Percentiles rank a stretch among this genome's conserved stretches.
Evolutionary conservation across 1,140 invertebrate species (phyloP).

Genomic region (Cataglyphis hispanica): DNA sequence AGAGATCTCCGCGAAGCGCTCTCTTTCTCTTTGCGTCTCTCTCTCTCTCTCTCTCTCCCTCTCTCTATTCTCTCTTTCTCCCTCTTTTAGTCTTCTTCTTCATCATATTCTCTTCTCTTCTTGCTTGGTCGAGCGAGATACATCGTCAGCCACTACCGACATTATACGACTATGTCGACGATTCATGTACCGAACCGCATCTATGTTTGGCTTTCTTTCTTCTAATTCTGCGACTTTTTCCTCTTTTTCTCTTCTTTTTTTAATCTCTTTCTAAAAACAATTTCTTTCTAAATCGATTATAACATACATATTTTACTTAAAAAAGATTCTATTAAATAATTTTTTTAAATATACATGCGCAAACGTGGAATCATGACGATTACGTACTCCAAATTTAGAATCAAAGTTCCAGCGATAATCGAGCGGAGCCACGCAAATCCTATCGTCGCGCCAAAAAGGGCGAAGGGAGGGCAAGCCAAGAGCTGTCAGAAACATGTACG

Average conservation of each 20-base stretch:
- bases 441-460: conserved; percentile 27
- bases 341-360: background rate
- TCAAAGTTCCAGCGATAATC: conserved; percentile 24
- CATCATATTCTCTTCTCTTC: conserved; percentile 34
- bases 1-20: conserved; percentile 78
- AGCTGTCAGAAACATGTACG: conserved; percentile 70
- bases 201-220: conserved; percentile 68
- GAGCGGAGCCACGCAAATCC: conserved; percentile 45
- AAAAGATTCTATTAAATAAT: background rate
- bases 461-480: conserved; percentile 56
- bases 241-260: conserved; percentile 44
- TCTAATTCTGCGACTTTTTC: conserved; percentile 17
- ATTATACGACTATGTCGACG: conserved; percentile 77
- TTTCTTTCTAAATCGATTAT: conserved; percentile 1
- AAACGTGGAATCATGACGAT: conserved; percentile 11
- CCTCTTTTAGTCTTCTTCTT: conserved; percentile 19
- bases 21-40: conserved; percentile 30
- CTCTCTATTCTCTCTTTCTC: background rate
- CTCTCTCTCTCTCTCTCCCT: background rate
- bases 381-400: conserved; percentile 38
- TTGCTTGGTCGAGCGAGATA: conserved; percentile 68
- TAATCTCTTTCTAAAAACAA: conserved; percentile 72
- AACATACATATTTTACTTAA: background rate
- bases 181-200: conserved; percentile 71
- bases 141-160: conserved; percentile 76